Evolutionary conservation across 2,888 invertebrate species (phyloP).

Genomic region (Tachina fera): DNA sequence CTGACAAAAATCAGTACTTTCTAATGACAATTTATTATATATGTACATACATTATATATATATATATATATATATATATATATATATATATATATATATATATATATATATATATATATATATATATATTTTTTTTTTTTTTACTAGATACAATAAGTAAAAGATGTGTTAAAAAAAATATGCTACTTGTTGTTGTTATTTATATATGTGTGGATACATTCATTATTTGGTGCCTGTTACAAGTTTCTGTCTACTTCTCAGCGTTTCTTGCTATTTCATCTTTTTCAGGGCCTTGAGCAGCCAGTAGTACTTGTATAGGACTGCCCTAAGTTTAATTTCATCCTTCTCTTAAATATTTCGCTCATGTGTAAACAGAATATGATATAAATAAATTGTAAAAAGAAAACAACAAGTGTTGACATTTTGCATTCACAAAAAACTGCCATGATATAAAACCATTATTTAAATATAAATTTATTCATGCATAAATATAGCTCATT

Average conservation of each 20-base stretch:
- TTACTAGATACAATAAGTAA: too few species aligned
- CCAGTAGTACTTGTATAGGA: neutral
- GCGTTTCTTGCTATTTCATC: neutral
- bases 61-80: too few species aligned
- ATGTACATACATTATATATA: too few species aligned
- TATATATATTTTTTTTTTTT: neutral
- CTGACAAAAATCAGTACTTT: too few species aligned
- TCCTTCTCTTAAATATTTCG: neutral
- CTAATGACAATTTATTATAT: too few species aligned
- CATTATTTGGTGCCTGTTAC: conserved; percentile 1
- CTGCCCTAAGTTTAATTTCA: neutral
- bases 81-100: too few species aligned
- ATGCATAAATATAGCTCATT: neutral
- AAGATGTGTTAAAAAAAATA: too few species aligned
- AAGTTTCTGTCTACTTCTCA: neutral
- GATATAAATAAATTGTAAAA: neutral
- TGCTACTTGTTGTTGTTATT: conserved; percentile 25
- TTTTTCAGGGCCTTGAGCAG: conserved; percentile 19
- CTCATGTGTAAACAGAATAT: neutral
- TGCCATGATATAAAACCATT: neutral
- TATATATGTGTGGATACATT: conserved; percentile 6
- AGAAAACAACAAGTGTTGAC: neutral
- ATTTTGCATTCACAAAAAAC: neutral
- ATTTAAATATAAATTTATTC: neutral
- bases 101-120: too few species aligned